Base-by-base conservation (phyloP, 1,140 invertebrate genomes). In the Cotesia chilonis region DNA sequence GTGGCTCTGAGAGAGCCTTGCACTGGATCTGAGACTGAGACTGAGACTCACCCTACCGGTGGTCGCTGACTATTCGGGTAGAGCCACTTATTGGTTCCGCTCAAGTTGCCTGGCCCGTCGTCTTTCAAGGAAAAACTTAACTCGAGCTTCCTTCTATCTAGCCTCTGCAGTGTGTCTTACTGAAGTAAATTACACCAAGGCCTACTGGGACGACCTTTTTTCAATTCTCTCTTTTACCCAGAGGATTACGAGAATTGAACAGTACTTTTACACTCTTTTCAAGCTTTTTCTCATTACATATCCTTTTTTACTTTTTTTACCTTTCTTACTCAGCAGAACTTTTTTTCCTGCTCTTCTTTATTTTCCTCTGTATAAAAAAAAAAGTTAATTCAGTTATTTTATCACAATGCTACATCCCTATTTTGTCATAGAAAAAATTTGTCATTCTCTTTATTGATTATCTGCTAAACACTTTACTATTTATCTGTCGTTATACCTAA, bases 51-150 rank as follows among this genome's bases (percentile, higher is more conserved):
- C 9, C n/a, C 64, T n/a, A 51, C 10, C 12, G 41, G 4, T 10
- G 6, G 14, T 20, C 47, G 14, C 36, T 51, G 35, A 17, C 57
- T 55, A 63, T 52, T 36, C 57, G 38, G 51, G 41, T 57, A 14
- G 68, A 72, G 67, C 57, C 54, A 71, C 72, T 76, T 71, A 76
- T 71, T 71, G 72, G 72, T 68, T 76, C 63, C 72, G 68, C 65
- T 69, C 47, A 71, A 71, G 63, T 64, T 74, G 68, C 57, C 51
- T 47, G 41, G 41, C 41, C 20, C 52, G 17, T 66, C n/a, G 12
- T 12, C 51, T 75, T 70, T 66, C 68, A 60, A 75, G 60, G 35
- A 63, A n/a, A 65, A 69, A 67, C 63, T 70, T 70, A 67, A 35
- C 41, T 6, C 10, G 6, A 47, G 41, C 41, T 47, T 47, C 41